Conservation (phyloP, 2,888 invertebrate genomes). For the Coenonympha arcania region DNA sequence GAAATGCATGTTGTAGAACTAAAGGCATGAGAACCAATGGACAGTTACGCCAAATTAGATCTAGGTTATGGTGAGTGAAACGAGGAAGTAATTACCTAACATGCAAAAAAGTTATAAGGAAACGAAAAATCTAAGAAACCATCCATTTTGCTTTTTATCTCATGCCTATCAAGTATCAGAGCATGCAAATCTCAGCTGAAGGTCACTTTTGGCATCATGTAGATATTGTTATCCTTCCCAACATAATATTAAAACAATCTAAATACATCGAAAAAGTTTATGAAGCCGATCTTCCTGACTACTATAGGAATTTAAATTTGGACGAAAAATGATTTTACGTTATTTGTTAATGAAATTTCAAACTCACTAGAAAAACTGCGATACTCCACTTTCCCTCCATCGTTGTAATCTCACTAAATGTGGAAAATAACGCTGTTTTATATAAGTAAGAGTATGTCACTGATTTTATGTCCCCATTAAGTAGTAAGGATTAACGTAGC, state of each 20-base stretch:
- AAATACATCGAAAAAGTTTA: too few relatives aligned
- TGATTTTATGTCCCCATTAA: constrained; percentile 30
- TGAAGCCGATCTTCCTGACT: background rate
- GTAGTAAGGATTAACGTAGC: constrained; percentile 18
- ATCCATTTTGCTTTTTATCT: background rate
- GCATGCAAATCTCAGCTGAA: too few relatives aligned
- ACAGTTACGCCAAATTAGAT: background rate
- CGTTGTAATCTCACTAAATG: constrained; percentile 25
- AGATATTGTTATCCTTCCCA: too few relatives aligned
- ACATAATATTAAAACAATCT: too few relatives aligned
- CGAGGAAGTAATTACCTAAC: background rate
- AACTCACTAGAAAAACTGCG: constrained; percentile 41
- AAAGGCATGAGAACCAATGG: background rate
- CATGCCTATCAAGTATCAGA: too few relatives aligned
- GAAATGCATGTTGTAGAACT: background rate
- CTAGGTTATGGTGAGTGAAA: background rate
- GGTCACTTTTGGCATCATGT: too few relatives aligned
- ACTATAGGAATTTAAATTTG: background rate
- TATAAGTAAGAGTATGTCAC: too few relatives aligned
- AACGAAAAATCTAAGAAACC: background rate
- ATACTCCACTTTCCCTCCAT: constrained; percentile 37
- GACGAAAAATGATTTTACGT: background rate
- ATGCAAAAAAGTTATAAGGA: background rate
- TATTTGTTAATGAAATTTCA: background rate
- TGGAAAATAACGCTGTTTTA: constrained; percentile 22